These are phyloP conservation scores for Ahaetulla prasina DNA, from an alignment of 2,113 vertebrate genomes.

Conservation along the genomic window DNA sequence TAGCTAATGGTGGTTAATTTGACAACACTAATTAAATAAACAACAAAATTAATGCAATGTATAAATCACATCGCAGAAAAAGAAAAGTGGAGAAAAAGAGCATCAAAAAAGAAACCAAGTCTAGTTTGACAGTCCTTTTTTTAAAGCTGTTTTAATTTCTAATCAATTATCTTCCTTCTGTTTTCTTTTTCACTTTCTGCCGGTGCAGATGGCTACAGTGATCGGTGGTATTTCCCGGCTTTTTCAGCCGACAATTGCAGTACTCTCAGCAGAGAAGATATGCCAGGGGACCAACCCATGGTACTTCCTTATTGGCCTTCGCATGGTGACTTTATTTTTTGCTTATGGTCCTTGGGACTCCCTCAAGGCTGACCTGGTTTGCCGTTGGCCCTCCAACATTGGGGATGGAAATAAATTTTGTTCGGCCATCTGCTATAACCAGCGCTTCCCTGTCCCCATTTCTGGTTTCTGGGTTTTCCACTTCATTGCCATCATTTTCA, in stretches of 20 bases:
- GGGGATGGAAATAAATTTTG: slow-evolving; percentile 9
- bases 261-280: background rate
- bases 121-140: background rate
- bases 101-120: background rate
- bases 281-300: slow-evolving; percentile 4
- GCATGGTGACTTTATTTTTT: slow-evolving; percentile 12
- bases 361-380: background rate
- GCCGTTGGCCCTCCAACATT: background rate
- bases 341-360: slow-evolving; percentile 7
- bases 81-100: background rate
- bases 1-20: background rate
- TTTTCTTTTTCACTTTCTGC: background rate
- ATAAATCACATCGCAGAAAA: background rate
- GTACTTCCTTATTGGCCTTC: slow-evolving; percentile 22
- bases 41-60: background rate
- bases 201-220: background rate
- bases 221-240: background rate
- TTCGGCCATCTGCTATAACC: background rate
- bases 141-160: background rate
- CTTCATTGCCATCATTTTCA: background rate
- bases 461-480: background rate
- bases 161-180: background rate
- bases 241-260: background rate
- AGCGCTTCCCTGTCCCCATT: background rate
- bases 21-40: background rate